Base-by-base conservation (phyloP, 2,797 vertebrate species). In the Rhodeus uyekii region DNA sequence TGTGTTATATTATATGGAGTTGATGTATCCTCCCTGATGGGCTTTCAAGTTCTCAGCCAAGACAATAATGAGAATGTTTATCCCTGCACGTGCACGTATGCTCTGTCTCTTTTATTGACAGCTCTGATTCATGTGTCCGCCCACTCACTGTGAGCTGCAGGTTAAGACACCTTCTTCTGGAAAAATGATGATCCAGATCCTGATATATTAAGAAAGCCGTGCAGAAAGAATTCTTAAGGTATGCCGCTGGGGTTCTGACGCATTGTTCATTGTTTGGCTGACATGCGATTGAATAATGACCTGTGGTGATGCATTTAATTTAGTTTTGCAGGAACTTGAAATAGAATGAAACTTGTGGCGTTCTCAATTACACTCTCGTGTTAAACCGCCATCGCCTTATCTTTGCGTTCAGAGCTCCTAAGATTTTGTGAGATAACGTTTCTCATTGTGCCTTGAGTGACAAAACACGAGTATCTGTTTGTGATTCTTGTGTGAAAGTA, bases 221-320 rank as follows among this genome's bases (percentile, higher is more conserved):
- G 72, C 44, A 73, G 79, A 68, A 36, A 22, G 65, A 72, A 65
- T 76, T 42, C n/a, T 29, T 72, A 79, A 55, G 85, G 74, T 76
- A 76, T 81, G 65, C 83, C 74, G 29, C 44, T 76, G 82, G 86
- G 69, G 53, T 78, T 87, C 71, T 32, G 55, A 80, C 10, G 78
- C 84, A 88, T 88, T 88, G 86, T 88, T 87, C 86, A 88, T 87
- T 88, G 86, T 88, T 88, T 39, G 5, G 8, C 34, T 84, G 84
- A 84, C 87, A 76, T 65, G 39, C 44, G 67, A 72, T 80, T 86
- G 85, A 85, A 80, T 83, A 80, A 86, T 83, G 76, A 58, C 81
- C 78, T 69, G 64, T 75, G 55, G 84, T 80, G 68, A 64, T 60
- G 76, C 29, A 63, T 82, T 86, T 78, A 63, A 82, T 88, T 84